Percentiles rank a stretch among this genome's conserved stretches.
phyloP scores from a whole-genome alignment of 2,113 vertebrate genomes.

The Periophthalmus modestus region DNA sequence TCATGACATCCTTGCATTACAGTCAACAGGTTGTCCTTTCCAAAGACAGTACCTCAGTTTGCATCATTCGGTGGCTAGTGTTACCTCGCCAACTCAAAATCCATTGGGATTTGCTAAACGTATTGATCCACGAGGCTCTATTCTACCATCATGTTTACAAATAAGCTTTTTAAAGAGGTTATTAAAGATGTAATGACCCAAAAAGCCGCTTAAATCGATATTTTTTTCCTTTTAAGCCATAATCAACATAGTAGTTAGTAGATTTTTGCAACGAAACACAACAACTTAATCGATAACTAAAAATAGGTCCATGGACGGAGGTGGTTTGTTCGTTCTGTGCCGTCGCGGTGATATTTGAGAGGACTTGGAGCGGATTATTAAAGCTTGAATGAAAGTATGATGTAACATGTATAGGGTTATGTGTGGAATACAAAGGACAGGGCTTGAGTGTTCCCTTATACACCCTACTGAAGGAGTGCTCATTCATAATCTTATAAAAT shows the following conservation, averaged over 20 bases:
- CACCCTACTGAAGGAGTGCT: conserved; percentile 36
- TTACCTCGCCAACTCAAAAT: not conserved
- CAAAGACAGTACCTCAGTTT: not conserved
- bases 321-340: conserved; percentile 1
- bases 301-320: not conserved
- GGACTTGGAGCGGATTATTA: conserved; percentile 22
- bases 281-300: not conserved
- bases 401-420: conserved; percentile 53
- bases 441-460: conserved; percentile 27
- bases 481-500: conserved; percentile 65
- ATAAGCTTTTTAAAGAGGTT: not conserved
- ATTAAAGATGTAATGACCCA: not conserved
- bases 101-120: not conserved
- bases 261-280: not conserved
- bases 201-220: not conserved
- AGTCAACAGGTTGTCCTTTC: not conserved
- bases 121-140: not conserved
- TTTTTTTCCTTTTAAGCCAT: not conserved
- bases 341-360: conserved; percentile 39
- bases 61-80: not conserved
- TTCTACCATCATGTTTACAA: not conserved
- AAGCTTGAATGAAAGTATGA: conserved; percentile 41
- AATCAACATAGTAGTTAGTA: not conserved
- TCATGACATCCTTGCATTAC: not conserved
- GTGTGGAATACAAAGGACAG: conserved; percentile 42